A percentile compares a stretch with the other conserved stretches of the same genome.
Evolutionary conservation across 2,888 invertebrate genomes (phyloP).

Genomic region (Rhorus exstirpatorius): DNA sequence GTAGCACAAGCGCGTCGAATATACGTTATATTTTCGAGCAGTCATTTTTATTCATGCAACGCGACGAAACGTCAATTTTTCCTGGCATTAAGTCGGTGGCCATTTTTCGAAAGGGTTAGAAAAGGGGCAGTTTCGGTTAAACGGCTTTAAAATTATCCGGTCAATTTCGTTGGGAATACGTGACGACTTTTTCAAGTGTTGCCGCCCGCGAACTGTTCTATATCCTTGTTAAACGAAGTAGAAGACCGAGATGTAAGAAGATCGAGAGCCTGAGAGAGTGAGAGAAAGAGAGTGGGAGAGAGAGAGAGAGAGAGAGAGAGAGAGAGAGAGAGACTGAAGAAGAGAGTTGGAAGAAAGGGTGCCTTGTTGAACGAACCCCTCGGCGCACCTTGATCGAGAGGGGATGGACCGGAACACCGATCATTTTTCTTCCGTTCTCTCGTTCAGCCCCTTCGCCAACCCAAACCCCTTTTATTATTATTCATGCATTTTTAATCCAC

Average conservation of each 20-base stretch:
- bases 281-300: not conserved
- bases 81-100: slow-evolving; percentile 81
- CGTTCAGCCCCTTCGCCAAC: slow-evolving; percentile 36
- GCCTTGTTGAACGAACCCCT: slow-evolving; percentile 51
- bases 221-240: slow-evolving; percentile 48
- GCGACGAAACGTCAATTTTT: slow-evolving; percentile 85
- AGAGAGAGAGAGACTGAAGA: slow-evolving; percentile 6
- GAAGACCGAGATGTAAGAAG: slow-evolving; percentile 74
- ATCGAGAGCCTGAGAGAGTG: slow-evolving; percentile 15
- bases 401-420: slow-evolving; percentile 60
- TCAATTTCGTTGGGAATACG: slow-evolving; percentile 84
- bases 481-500: slow-evolving; percentile 56
- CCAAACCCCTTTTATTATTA: slow-evolving; percentile 16
- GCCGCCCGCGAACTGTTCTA: slow-evolving; percentile 17
- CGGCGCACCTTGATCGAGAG: slow-evolving; percentile 67
- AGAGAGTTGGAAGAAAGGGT: slow-evolving; percentile 36
- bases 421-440: slow-evolving; percentile 68
- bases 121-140: slow-evolving; percentile 54
- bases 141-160: slow-evolving; percentile 85
- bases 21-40: slow-evolving; percentile 54
- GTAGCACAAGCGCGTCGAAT: slow-evolving; percentile 49
- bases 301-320: not conserved
- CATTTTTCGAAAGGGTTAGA: slow-evolving; percentile 40
- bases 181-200: slow-evolving; percentile 85
- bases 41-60: slow-evolving; percentile 86